Evolutionary conservation across 2,888 invertebrate genomes (phyloP).

Genomic region (Tinea trinotella): DNA sequence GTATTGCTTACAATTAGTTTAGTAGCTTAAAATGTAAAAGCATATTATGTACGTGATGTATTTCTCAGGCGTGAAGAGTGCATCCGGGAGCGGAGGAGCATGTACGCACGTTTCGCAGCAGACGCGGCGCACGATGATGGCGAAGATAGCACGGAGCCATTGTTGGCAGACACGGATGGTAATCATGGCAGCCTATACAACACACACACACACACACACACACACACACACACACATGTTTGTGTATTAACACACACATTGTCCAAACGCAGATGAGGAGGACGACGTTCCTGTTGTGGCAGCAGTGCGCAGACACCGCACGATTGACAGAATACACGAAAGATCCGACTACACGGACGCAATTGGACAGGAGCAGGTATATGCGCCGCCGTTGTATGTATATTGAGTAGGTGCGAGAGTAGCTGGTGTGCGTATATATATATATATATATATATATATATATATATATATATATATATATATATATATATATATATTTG

Average conservation of each 20-base stretch:
- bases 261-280: slow-evolving; percentile 59
- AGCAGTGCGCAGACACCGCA: slow-evolving; percentile 36
- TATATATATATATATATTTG: neutral
- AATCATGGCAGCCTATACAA: slow-evolving; percentile 20
- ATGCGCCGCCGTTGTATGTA: no score
- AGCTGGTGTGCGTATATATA: no score
- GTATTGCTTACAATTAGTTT: neutral
- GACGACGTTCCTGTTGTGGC: slow-evolving; percentile 32
- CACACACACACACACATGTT: neutral
- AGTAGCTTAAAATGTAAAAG: neutral
- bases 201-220: no score
- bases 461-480: no score
- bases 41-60: no score
- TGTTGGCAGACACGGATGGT: slow-evolving; percentile 62
- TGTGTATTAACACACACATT: slow-evolving; percentile 31
- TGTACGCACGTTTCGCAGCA: no score
- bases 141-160: slow-evolving; percentile 57
- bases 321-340: slow-evolving; percentile 55
- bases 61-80: slow-evolving; percentile 45
- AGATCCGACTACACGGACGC: slow-evolving; percentile 45
- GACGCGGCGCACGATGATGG: no score
- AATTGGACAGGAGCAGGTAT: slow-evolving; percentile 27
- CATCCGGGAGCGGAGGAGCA: slow-evolving; percentile 40
- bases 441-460: no score
- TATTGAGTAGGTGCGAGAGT: no score